Evolutionary conservation across 2,888 invertebrate species (phyloP).

Genomic region (Ornithoptera alexandrae): DNA sequence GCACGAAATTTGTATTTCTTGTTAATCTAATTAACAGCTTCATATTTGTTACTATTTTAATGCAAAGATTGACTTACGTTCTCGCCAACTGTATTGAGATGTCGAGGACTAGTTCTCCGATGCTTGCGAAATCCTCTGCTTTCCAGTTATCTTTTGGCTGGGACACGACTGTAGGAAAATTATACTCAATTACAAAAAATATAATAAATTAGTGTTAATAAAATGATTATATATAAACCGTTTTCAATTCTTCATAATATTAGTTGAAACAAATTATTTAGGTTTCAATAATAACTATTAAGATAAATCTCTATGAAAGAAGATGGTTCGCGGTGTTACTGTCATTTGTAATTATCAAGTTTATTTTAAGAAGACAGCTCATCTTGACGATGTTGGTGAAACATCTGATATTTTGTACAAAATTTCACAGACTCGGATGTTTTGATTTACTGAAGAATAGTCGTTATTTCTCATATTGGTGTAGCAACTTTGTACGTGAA

Average conservation of each 20-base stretch:
- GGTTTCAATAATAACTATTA: too few relatives aligned
- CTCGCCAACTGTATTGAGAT: slow-evolving; percentile 90
- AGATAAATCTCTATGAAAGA: too few relatives aligned
- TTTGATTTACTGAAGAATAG: too few relatives aligned
- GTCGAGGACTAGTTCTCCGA: slow-evolving; percentile 92
- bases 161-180: slow-evolving; percentile 84
- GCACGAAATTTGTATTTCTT: too few relatives aligned
- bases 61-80: slow-evolving; percentile 81
- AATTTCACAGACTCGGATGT: too few relatives aligned
- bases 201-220: not conserved
- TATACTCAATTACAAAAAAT: not conserved
- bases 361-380: too few relatives aligned
- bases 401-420: too few relatives aligned
- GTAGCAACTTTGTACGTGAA: not conserved
- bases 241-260: not conserved
- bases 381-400: too few relatives aligned
- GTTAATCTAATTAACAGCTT: not conserved
- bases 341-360: too few relatives aligned
- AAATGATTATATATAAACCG: too few relatives aligned
- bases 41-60: not conserved
- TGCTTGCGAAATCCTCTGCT: slow-evolving; percentile 90
- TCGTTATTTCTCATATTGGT: not conserved
- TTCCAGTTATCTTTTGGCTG: slow-evolving; percentile 91
- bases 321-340: too few relatives aligned
- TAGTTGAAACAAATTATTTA: not conserved